phyloP scores from a whole-genome alignment of 2,888 invertebrate species.

The Tetrapedia diversipes region DNA sequence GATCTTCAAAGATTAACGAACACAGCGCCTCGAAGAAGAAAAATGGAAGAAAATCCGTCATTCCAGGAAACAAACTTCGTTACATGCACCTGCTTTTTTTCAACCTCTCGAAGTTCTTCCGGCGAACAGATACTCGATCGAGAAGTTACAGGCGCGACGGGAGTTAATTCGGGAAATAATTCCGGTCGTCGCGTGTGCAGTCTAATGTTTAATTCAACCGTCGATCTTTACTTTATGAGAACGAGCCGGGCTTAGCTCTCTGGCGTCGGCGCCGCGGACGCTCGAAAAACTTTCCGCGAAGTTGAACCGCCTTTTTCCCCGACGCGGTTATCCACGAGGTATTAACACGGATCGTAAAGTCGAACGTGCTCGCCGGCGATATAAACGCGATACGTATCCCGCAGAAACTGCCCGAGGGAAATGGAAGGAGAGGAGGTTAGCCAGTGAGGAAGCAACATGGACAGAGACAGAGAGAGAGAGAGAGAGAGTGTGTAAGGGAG shows the following conservation, averaged over 20 bases:
- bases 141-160: background rate
- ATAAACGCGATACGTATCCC: slow-evolving; percentile 67
- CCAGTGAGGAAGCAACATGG: background rate
- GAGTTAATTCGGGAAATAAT: slow-evolving; percentile 58
- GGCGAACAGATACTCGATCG: background rate
- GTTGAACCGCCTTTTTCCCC: slow-evolving; percentile 63
- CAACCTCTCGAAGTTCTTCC: background rate
- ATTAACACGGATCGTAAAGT: slow-evolving; percentile 72
- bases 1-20: too few species aligned
- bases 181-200: slow-evolving; percentile 36
- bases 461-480: background rate
- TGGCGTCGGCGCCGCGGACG: slow-evolving; percentile 54
- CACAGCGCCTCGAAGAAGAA: too few species aligned
- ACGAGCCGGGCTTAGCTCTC: slow-evolving; percentile 64
- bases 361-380: slow-evolving; percentile 69
- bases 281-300: slow-evolving; percentile 68
- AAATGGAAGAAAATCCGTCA: too few species aligned
- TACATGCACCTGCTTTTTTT: too few species aligned
- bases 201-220: slow-evolving; percentile 69
- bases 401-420: slow-evolving; percentile 22
- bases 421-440: slow-evolving; percentile 3
- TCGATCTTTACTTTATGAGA: slow-evolving; percentile 70
- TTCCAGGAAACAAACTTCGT: background rate
- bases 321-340: slow-evolving; percentile 70
- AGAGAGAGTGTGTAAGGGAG: background rate